phyloP scores from a whole-genome alignment of 2,113 vertebrate genomes.

The Bubo scandiacus region DNA sequence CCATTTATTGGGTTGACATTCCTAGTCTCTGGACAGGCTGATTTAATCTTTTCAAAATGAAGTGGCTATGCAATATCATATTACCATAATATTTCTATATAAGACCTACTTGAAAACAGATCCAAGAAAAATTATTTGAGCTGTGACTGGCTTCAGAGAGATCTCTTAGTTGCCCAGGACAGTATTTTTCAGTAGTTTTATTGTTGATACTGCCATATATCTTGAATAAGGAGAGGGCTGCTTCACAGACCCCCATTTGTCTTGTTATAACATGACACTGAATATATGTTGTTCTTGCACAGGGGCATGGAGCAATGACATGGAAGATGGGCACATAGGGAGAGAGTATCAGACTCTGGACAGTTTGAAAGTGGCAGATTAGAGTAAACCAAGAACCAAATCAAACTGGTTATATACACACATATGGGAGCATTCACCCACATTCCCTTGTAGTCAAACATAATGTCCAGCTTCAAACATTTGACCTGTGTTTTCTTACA shows the following conservation, averaged over 20 bases:
- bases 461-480: neutral
- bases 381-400: neutral
- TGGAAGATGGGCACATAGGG: neutral
- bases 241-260: neutral
- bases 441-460: neutral
- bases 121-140: neutral
- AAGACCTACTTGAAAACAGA: neutral
- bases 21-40: neutral
- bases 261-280: neutral
- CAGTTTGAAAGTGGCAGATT: neutral
- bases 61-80: neutral
- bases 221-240: neutral
- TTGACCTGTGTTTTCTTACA: neutral
- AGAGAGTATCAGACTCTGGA: neutral
- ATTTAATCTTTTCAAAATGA: neutral
- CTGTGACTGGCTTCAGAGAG: neutral
- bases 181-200: neutral
- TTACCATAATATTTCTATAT: neutral
- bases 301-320: accelerated
- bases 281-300: neutral
- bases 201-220: neutral
- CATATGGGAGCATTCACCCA: neutral
- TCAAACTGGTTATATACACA: neutral
- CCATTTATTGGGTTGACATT: accelerated
- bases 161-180: neutral